A percentile compares a stretch with the other conserved stretches of the same genome.
These are phyloP conservation scores for Zaprionus kolodkinae DNA, from an alignment of 1,140 invertebrate genomes.

Conservation along the genomic window DNA sequence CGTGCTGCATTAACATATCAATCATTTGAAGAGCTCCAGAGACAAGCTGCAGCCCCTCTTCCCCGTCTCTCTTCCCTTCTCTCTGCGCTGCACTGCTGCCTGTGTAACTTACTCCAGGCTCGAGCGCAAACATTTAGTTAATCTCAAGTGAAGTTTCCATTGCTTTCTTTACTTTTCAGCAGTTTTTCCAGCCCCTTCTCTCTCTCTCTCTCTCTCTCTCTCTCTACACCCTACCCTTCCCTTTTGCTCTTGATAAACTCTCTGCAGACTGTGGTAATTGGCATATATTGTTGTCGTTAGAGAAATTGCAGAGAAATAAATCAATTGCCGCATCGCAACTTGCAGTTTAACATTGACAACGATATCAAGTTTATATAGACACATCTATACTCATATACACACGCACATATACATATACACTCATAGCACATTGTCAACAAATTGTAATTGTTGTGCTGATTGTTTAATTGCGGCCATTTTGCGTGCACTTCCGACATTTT, in stretches of 20 bases:
- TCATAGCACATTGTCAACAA: conserved; percentile 50
- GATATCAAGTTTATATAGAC: conserved; percentile 57
- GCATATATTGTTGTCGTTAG: conserved; percentile 40
- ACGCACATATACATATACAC: neutral
- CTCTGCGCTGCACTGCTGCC: neutral
- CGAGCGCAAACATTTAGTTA: conserved; percentile 45
- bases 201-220: fast-evolving
- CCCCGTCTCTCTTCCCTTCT: neutral
- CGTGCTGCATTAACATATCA: conserved; percentile 74
- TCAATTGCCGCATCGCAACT: conserved; percentile 63
- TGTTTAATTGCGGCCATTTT: conserved; percentile 81
- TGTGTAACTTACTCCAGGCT: conserved; percentile 16
- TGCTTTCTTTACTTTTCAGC: conserved; percentile 31
- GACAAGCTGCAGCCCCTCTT: neutral
- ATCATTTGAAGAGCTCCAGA: conserved; percentile 59
- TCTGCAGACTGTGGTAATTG: conserved; percentile 49
- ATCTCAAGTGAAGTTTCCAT: conserved; percentile 34
- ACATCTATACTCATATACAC: conserved; percentile 31
- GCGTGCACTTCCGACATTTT: conserved; percentile 61
- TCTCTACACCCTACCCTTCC: no score
- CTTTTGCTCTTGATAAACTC: conserved; percentile 35
- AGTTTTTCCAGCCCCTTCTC: neutral
- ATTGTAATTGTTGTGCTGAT: conserved; percentile 79
- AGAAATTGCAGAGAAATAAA: conserved; percentile 47
- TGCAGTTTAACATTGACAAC: conserved; percentile 69